These are phyloP conservation scores for Cerastoderma edule DNA, from an alignment of 2,888 invertebrate species.

Conservation along the genomic window DNA sequence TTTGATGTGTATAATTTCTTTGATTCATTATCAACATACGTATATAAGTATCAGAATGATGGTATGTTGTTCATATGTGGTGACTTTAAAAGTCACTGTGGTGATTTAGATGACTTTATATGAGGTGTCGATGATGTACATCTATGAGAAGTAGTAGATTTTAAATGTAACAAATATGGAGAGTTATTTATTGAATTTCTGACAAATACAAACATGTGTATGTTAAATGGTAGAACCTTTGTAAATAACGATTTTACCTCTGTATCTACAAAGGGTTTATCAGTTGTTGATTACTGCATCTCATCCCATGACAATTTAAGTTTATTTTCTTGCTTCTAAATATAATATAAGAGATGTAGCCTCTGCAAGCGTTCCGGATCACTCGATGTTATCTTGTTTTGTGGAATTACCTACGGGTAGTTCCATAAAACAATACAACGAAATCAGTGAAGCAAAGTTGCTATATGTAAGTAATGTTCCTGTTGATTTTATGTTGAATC, in stretches of 20 bases:
- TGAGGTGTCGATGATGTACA: slow-evolving; percentile 32
- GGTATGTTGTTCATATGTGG: slow-evolving; percentile 36
- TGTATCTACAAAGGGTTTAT: neutral
- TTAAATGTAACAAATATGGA: slow-evolving; percentile 30
- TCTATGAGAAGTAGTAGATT: slow-evolving; percentile 31
- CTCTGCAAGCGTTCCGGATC: slow-evolving; percentile 27
- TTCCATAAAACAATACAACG: neutral
- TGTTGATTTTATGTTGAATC: neutral
- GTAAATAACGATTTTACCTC: slow-evolving; percentile 11
- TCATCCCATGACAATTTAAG: too few relatives aligned
- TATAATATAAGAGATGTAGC: neutral
- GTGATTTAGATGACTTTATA: slow-evolving; percentile 36
- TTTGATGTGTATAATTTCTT: slow-evolving; percentile 30
- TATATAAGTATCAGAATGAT: slow-evolving; percentile 25
- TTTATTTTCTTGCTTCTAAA: neutral
- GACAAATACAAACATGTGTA: slow-evolving; percentile 31
- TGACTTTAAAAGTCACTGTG: slow-evolving; percentile 37
- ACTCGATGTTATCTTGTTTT: slow-evolving; percentile 25
- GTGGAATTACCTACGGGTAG: neutral
- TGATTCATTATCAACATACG: slow-evolving; percentile 29
- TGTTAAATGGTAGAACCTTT: slow-evolving; percentile 37
- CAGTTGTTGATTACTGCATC: too few relatives aligned
- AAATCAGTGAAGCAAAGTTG: neutral
- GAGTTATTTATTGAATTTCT: slow-evolving; percentile 42
- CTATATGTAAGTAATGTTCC: slow-evolving; percentile 4